Conservation (phyloP, 30 jellyfish, hydroid and myxozoan species). For the Nemopilema nomurai region DNA sequence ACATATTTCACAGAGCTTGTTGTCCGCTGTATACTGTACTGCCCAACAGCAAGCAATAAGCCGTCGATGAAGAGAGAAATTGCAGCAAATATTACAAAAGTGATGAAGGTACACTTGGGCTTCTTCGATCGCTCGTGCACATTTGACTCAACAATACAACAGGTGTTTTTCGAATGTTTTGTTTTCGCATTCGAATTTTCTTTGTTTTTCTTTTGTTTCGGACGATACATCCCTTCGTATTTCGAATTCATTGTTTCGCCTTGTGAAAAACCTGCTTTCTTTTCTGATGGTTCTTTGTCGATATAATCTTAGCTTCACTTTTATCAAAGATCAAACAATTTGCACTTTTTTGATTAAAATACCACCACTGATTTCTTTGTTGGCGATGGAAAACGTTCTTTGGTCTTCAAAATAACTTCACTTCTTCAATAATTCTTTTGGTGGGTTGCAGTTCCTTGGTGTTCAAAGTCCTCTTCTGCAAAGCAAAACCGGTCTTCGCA, state of each 20-base stretch:
- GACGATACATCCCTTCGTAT: conserved; percentile 53
- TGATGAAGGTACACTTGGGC: conserved; percentile 4
- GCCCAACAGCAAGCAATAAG: conserved; percentile 53
- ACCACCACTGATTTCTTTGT: not conserved
- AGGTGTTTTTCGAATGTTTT: conserved; percentile 46
- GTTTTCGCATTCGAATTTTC: conserved; percentile 9
- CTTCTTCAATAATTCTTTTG: not conserved
- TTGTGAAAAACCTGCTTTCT: conserved; percentile 18
- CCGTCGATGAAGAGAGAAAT: conserved; percentile 29
- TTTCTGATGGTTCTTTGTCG: not conserved
- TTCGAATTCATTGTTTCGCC: conserved; percentile 40
- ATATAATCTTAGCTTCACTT: not conserved
- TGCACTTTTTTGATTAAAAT: not conserved
- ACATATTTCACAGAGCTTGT: conserved; percentile 51
- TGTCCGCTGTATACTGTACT: conserved; percentile 50
- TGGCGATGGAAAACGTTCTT: not conserved
- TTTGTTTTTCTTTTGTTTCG: conserved; percentile 47
- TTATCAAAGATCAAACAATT: not conserved
- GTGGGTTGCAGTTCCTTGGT: too few relatives aligned
- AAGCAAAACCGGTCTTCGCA: too few relatives aligned
- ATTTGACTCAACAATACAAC: conserved; percentile 25
- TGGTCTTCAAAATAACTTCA: not conserved
- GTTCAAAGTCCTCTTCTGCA: too few relatives aligned
- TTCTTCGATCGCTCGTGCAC: conserved; percentile 6
- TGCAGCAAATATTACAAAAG: conserved; percentile 13